A percentile compares a stretch with the other conserved stretches of the same genome.
phyloP scores from a whole-genome alignment of 2,113 vertebrate species.

The Gnathonemus longibarbis region DNA sequence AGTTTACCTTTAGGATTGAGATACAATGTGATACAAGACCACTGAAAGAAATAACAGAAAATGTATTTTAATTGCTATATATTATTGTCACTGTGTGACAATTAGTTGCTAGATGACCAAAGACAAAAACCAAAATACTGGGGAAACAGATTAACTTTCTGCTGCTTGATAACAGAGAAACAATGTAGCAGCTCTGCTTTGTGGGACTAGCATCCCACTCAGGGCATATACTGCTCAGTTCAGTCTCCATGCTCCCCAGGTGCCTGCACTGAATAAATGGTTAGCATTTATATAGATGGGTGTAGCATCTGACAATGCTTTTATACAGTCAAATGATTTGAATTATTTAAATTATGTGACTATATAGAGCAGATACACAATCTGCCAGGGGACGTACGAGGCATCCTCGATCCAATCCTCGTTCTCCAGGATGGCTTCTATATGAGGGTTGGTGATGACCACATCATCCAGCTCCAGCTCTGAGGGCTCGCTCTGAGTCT shows the following conservation, averaged over 20 bases:
- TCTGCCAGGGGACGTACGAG: constrained; percentile 64
- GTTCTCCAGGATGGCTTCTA: constrained; percentile 92
- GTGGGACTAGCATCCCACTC: not conserved
- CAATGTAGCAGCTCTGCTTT: not conserved
- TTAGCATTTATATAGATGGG: not conserved
- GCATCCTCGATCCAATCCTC: constrained; percentile 97
- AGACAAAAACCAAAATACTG: not conserved
- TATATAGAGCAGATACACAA: not conserved
- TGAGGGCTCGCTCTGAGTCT: constrained; percentile 86
- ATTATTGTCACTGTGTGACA: not conserved
- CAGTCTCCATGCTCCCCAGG: not conserved
- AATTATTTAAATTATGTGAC: not conserved
- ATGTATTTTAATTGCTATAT: not conserved
- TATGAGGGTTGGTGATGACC: constrained; percentile 94
- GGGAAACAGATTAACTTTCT: not conserved
- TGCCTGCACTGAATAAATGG: not conserved
- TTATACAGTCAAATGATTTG: not conserved
- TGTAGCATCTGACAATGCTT: not conserved
- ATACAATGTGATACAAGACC: constrained; percentile 96
- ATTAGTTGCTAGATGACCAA: not conserved
- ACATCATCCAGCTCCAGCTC: constrained; percentile 92
- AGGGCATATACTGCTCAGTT: not conserved
- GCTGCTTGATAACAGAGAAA: not conserved
- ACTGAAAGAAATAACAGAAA: constrained; percentile 46
- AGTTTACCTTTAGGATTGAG: constrained; percentile 87